phyloP scores from a whole-genome alignment of 2,113 vertebrate species.

The Albula glossodonta region DNA sequence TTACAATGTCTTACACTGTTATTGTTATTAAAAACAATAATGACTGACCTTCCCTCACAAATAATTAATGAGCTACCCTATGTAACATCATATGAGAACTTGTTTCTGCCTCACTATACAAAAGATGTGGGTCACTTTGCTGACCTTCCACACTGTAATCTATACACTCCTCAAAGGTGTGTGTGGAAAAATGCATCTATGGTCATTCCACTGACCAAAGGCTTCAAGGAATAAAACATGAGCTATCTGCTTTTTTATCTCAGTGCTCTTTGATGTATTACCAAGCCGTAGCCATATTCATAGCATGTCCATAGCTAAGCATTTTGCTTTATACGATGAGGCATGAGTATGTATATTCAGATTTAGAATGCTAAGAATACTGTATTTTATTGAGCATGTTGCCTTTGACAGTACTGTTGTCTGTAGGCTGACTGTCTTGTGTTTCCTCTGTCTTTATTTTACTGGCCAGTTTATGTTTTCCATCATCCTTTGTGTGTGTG shows the following conservation, averaged over 20 bases:
- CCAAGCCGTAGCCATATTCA: too few species aligned
- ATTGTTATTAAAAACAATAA: slow-evolving; percentile 15
- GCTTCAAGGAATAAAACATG: background rate
- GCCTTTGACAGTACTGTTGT: background rate
- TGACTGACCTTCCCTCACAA: background rate
- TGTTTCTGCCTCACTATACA: background rate
- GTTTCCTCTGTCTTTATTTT: background rate
- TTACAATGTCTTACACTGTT: background rate
- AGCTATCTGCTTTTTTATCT: background rate
- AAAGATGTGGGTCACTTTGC: slow-evolving; percentile 18
- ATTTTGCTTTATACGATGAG: too few species aligned
- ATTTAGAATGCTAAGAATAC: too few species aligned
- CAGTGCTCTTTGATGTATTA: background rate
- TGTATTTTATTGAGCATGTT: background rate
- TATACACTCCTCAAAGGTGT: background rate
- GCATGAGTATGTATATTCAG: too few species aligned
- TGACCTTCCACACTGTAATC: slow-evolving; percentile 7
- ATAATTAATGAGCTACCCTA: slow-evolving; percentile 26
- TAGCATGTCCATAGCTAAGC: too few species aligned
- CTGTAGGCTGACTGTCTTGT: too few species aligned
- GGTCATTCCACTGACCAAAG: background rate
- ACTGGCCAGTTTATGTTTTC: background rate
- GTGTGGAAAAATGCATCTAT: background rate
- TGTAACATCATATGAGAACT: slow-evolving; percentile 29
- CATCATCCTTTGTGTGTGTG: too few species aligned